Conservation (phyloP, 2,797 vertebrate species). For the Pseudotriccus pelzelni region DNA sequence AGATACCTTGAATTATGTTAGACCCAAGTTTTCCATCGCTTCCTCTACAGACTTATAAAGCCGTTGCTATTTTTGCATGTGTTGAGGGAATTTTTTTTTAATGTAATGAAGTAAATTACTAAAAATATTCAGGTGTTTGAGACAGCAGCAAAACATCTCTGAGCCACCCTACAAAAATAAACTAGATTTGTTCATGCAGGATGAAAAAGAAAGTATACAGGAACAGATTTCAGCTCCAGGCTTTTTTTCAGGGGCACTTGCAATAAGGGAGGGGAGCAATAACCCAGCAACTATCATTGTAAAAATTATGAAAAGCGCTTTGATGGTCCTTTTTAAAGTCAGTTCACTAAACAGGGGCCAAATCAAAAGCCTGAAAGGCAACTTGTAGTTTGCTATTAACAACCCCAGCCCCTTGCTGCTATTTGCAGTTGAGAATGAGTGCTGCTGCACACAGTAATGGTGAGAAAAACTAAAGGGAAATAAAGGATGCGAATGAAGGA, state of each 20-base stretch:
- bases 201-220: background rate
- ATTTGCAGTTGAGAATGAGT: background rate
- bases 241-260: conserved; percentile 6
- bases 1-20: background rate
- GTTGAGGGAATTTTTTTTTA: conserved; percentile 1
- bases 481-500: background rate
- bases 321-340: conserved; percentile 54
- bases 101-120: conserved; percentile 30
- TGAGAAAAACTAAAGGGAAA: conserved; percentile 26
- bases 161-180: conserved; percentile 31
- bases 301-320: conserved; percentile 56
- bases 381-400: background rate
- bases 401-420: background rate
- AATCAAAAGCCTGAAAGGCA: conserved; percentile 46
- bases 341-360: conserved; percentile 1
- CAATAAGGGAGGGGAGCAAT: background rate
- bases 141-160: conserved; percentile 27
- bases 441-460: background rate
- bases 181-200: background rate
- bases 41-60: background rate
- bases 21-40: background rate
- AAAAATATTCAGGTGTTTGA: conserved; percentile 57
- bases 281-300: conserved; percentile 45
- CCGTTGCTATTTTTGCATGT: background rate
- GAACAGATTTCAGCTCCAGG: conserved; percentile 32